A percentile compares a stretch with the other conserved stretches of the same genome.
Conservation (phyloP, 2,797 vertebrate species). For the Chelidonichthys spinosus region DNA sequence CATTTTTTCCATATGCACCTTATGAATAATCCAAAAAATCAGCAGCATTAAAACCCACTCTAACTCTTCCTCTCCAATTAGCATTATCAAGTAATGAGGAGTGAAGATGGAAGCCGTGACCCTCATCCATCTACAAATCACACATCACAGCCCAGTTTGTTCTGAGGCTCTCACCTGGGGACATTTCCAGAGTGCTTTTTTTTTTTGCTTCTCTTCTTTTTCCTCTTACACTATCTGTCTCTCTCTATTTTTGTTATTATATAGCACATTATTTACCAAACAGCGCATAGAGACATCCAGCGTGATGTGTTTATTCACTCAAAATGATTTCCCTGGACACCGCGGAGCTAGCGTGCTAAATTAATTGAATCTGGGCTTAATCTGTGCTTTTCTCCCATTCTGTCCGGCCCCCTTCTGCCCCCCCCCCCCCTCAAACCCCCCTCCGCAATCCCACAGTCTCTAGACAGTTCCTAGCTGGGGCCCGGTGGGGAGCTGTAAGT, state of each 20-base stretch:
- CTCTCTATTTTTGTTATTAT: conserved; percentile 2
- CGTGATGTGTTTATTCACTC: conserved; percentile 85
- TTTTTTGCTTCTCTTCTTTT: not conserved
- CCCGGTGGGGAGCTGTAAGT: conserved; percentile 71
- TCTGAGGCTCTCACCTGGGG: conserved; percentile 46
- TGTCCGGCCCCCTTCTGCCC: not conserved
- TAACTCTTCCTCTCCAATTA: conserved; percentile 51
- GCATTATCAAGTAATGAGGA: conserved; percentile 71
- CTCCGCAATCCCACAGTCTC: conserved; percentile 54
- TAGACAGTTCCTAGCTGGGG: conserved; percentile 62
- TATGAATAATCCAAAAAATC: conserved; percentile 56
- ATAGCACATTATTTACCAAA: conserved; percentile 72
- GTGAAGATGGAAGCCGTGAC: conserved; percentile 47
- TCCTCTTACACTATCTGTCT: not conserved
- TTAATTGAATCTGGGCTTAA: conserved; percentile 84
- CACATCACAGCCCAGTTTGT: conserved; percentile 54
- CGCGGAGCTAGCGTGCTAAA: conserved; percentile 57
- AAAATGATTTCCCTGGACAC: conserved; percentile 83
- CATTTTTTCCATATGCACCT: conserved; percentile 3
- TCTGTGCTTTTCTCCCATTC: conserved; percentile 58
- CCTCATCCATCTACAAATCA: conserved; percentile 57
- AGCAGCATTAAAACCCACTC: conserved; percentile 12
- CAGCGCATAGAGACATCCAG: conserved; percentile 68
- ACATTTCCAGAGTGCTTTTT: conserved; percentile 54
- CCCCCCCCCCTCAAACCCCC: no score